Percentiles rank a stretch among this genome's conserved stretches.
Evolutionary conservation across 2,888 invertebrate species (phyloP).

Genomic region (Falcaria lacertinaria): DNA sequence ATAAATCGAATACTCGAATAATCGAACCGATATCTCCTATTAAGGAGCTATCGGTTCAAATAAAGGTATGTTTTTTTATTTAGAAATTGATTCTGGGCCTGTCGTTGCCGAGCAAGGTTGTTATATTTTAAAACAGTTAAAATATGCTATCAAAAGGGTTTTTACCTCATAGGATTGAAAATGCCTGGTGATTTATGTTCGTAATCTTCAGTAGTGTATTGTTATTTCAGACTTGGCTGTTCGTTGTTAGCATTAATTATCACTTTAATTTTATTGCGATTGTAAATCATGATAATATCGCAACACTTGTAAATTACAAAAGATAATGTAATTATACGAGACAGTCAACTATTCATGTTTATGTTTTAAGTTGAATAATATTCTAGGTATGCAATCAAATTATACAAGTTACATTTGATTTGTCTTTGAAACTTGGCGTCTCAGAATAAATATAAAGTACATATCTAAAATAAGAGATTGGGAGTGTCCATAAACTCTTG

Average conservation of each 20-base stretch:
- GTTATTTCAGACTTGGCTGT: conserved; percentile 10
- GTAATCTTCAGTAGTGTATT: conserved; percentile 9
- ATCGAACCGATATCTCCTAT: too few relatives aligned
- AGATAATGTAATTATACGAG: not conserved
- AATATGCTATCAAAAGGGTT: not conserved
- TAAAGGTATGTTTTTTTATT: too few relatives aligned
- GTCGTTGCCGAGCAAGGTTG: too few relatives aligned
- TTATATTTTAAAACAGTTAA: not conserved
- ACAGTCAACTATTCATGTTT: not conserved
- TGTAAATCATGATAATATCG: conserved; percentile 28
- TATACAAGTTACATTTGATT: too few relatives aligned
- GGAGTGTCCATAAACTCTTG: too few relatives aligned
- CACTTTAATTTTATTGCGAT: conserved; percentile 27
- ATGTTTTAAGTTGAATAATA: not conserved
- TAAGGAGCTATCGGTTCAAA: too few relatives aligned
- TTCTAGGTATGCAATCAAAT: too few relatives aligned
- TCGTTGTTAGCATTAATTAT: conserved; percentile 29
- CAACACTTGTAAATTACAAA: conserved; percentile 24
- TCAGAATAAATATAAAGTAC: too few relatives aligned
- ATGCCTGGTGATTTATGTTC: conserved; percentile 8
- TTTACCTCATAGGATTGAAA: conserved; percentile 5
- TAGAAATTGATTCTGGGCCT: too few relatives aligned
- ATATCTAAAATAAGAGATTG: too few relatives aligned
- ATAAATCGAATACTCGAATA: too few relatives aligned
- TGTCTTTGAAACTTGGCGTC: too few relatives aligned